Percentiles rank a stretch among this genome's conserved stretches.
These are phyloP conservation scores for Coptotermes formosanus DNA, from an alignment of 1,140 invertebrate species.

Conservation along the genomic window DNA sequence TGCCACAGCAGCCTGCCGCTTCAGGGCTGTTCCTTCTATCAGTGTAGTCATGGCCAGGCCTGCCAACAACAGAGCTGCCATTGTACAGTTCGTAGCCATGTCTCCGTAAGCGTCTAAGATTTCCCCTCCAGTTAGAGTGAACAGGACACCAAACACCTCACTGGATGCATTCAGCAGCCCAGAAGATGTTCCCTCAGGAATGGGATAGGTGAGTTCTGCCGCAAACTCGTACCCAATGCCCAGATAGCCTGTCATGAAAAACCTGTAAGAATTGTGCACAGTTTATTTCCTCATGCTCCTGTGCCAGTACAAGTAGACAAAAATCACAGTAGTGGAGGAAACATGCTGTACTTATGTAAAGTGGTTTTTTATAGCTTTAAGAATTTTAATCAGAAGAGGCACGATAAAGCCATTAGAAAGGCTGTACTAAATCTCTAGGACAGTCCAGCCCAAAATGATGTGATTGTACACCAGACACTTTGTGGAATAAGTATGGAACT, in stretches of 20 bases:
- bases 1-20: slow-evolving; percentile 49
- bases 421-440: too few species aligned
- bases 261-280: slow-evolving; percentile 45
- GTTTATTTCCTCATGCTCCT: too few species aligned
- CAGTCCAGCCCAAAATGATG: too few species aligned
- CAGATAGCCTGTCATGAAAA: slow-evolving; percentile 73
- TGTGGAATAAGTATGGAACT: too few species aligned
- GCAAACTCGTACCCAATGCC: slow-evolving; percentile 74
- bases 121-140: slow-evolving; percentile 48
- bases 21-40: slow-evolving; percentile 55
- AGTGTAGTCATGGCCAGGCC: slow-evolving; percentile 55
- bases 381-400: too few species aligned
- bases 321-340: too few species aligned
- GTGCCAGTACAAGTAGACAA: too few species aligned
- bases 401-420: too few species aligned
- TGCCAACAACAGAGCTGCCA: slow-evolving; percentile 47
- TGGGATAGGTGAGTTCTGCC: slow-evolving; percentile 72
- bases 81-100: slow-evolving; percentile 48
- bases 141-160: slow-evolving; percentile 60
- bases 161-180: slow-evolving; percentile 67
- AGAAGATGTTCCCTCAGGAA: slow-evolving; percentile 63
- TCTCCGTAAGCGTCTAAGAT: slow-evolving; percentile 43
- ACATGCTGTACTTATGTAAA: too few species aligned
- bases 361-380: too few species aligned
- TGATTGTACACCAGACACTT: too few species aligned